Evolutionary conservation across 2,888 invertebrate species (phyloP), one percentile per base, ranked within the genome.

Genomic region (Diplazon laetatorius): DNA sequence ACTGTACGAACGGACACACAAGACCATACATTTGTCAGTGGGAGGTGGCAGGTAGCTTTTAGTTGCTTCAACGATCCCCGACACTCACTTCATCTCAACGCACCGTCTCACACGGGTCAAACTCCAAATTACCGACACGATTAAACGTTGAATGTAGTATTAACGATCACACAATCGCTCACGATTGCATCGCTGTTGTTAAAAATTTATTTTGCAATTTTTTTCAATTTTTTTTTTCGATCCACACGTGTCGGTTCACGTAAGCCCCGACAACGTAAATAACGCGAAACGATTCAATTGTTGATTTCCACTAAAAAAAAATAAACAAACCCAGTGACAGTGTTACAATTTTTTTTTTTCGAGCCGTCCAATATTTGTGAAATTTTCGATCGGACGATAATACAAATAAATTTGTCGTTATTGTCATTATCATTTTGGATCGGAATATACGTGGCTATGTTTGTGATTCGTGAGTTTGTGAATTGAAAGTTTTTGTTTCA

Each of bases 1-100:
- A 66, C 55, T 63, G 22, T 35, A 46, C 35, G 39, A 42, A 55
- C 57, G 62, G 48, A 59, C 63, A 68, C 39, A 60, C 62, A 50
- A 72, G 74, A 60, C 44, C 57, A 65, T 42, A 69, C 50, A 63
- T 55, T 79, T 68, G 50, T 72, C 76, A 86, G 87, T 86, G 85
- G 89, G 85, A 85, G 88, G 84, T 83, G 83, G 86, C 89, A 89
- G 88, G 88, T 89, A 87, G 85, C 82, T 85, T 86, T 88, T 87
- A 84, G 82, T 78, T 79, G 85, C 84, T 83, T 83, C 82, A 78
- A 82, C 83, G 76, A 84, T 82, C 79, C 62, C 69, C 76, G 79
- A 65, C 78, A 79, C 79, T 87, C 89, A 86, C 83, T 89, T 87
- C 85, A 84, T 87, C 84, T 85, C 84, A 79, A 84, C 78, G 78